Percentiles rank a stretch among this genome's conserved stretches.
Evolutionary conservation across 2,113 vertebrate genomes (phyloP).

Genomic region (Vicugna pacos): DNA sequence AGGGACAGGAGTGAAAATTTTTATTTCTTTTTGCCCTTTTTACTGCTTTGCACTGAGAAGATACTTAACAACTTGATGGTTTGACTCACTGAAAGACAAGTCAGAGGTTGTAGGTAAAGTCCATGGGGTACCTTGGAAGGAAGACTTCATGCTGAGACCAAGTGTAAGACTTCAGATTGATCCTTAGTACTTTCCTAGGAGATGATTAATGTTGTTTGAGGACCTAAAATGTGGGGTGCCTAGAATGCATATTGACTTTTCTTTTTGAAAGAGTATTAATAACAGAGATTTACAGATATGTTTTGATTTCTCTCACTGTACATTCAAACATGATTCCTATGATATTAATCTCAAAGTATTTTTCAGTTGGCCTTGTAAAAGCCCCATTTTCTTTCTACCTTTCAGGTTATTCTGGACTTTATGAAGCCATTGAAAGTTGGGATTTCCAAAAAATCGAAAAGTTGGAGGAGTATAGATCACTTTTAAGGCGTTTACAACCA

Average conservation of each 20-base stretch:
- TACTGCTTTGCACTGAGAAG: constrained; percentile 15
- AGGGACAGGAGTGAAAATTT: background rate
- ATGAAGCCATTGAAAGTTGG: constrained; percentile 81
- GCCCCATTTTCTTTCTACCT: constrained; percentile 1
- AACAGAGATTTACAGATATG: background rate
- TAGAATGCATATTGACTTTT: constrained; percentile 2
- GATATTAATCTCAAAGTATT: constrained; percentile 19
- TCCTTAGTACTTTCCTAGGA: background rate
- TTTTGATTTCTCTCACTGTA: background rate
- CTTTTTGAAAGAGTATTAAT: background rate
- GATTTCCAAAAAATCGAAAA: constrained; percentile 80
- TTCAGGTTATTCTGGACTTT: constrained; percentile 83
- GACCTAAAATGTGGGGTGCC: background rate
- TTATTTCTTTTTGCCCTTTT: background rate
- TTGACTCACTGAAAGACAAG: background rate
- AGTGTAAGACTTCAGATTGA: background rate
- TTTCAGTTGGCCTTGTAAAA: constrained; percentile 31
- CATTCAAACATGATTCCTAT: background rate
- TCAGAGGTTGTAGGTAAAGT: background rate
- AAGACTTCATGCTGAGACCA: constrained; percentile 9
- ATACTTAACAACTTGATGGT: background rate
- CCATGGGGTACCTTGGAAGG: background rate
- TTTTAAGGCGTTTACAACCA: constrained; percentile 76
- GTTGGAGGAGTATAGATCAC: constrained; percentile 73
- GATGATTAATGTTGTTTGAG: background rate